Percentiles rank a stretch among this genome's conserved stretches.
phyloP scores from a whole-genome alignment of 2,888 invertebrate species.

The Ischnura elegans region DNA sequence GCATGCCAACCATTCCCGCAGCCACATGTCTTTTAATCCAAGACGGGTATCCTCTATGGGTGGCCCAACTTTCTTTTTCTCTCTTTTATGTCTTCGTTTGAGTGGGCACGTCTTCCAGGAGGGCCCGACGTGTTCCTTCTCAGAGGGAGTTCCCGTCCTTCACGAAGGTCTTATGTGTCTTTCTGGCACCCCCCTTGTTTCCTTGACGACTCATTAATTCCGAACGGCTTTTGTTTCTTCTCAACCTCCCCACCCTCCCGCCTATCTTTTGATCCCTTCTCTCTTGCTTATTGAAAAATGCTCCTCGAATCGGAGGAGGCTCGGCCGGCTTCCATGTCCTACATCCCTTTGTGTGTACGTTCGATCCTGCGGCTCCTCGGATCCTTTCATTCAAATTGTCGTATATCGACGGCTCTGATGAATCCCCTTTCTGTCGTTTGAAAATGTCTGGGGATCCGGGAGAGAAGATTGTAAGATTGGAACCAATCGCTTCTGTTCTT shows the following conservation, averaged over 20 bases:
- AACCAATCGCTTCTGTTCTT: background rate
- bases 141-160: background rate
- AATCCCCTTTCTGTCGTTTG: background rate
- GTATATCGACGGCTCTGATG: background rate
- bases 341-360: background rate
- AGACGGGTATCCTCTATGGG: background rate
- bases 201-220: background rate
- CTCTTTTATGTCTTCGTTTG: background rate
- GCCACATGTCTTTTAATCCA: no score
- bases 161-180: background rate
- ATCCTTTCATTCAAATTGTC: background rate
- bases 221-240: background rate
- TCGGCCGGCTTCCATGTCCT: background rate
- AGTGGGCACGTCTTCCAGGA: background rate
- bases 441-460: background rate
- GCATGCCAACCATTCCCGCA: no score
- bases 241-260: no score
- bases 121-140: background rate
- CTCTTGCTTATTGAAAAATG: background rate
- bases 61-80: background rate
- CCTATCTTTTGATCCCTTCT: background rate
- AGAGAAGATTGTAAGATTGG: background rate
- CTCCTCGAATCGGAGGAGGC: background rate
- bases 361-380: background rate
- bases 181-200: background rate